These are phyloP conservation scores for Torymus tubicola DNA, from an alignment of 2,888 invertebrate genomes.

Conservation along the genomic window DNA sequence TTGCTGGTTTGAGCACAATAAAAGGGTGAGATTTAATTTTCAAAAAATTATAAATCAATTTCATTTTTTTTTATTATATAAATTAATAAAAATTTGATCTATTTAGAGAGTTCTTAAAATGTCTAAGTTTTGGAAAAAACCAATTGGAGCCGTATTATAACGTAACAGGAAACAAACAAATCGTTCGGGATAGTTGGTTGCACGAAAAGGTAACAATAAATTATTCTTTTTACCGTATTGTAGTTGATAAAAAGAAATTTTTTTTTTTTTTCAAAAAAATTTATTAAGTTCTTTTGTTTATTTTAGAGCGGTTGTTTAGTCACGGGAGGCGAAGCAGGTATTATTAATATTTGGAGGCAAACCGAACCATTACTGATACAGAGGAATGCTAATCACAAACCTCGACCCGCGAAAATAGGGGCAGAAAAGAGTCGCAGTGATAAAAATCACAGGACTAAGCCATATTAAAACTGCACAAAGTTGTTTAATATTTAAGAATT, in stretches of 20 bases:
- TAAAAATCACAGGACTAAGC: conserved; percentile 69
- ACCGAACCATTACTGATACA: conserved; percentile 60
- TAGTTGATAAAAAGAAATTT: conserved; percentile 17
- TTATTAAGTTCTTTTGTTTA: conserved; percentile 44
- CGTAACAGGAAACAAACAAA: conserved; percentile 83
- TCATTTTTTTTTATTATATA: conserved; percentile 18
- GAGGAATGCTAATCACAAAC: conserved; percentile 61
- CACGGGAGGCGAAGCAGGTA: conserved; percentile 86
- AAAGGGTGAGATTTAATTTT: conserved; percentile 78
- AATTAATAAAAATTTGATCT: conserved; percentile 61
- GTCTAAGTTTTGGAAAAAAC: conserved; percentile 77
- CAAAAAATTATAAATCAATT: conserved; percentile 15
- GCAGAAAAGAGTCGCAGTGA: conserved; percentile 67
- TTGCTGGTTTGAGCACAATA: conserved; percentile 81
- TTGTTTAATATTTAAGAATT: conserved; percentile 46
- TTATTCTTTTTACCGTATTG: conserved; percentile 28
- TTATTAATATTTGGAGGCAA: conserved; percentile 82
- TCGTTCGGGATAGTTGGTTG: conserved; percentile 84
- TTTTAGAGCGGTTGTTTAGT: conserved; percentile 81
- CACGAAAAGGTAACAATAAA: conserved; percentile 78
- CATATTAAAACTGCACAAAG: conserved; percentile 65
- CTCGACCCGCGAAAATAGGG: conserved; percentile 65
- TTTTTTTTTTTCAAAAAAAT: conserved; percentile 42
- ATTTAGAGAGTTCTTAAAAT: conserved; percentile 75
- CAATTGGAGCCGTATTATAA: conserved; percentile 79